Percentiles rank a stretch among this genome's conserved stretches.
These are phyloP conservation scores for Polydrusus pterygomalis DNA, from an alignment of 2,888 invertebrate genomes.

Conservation along the genomic window DNA sequence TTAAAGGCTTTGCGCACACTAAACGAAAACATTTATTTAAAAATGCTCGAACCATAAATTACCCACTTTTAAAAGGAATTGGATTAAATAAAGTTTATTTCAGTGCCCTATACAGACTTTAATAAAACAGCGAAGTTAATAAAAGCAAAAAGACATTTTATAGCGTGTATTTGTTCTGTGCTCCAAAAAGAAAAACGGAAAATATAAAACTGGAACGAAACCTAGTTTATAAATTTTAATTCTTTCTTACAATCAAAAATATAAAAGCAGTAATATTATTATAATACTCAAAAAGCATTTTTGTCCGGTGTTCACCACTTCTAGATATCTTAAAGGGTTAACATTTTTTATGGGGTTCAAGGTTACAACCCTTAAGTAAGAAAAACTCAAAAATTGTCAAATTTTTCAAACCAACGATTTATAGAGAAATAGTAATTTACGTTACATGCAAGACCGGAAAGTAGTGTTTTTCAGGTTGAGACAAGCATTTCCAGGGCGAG, in stretches of 20 bases:
- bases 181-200: constrained; percentile 13
- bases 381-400: too few species aligned
- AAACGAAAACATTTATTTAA: constrained; percentile 1
- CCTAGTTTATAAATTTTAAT: constrained; percentile 24
- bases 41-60: constrained; percentile 4
- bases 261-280: background rate
- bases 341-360: too few species aligned
- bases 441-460: too few species aligned
- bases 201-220: constrained; percentile 8
- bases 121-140: constrained; percentile 26
- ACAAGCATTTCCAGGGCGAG: too few species aligned
- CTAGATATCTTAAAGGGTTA: too few species aligned
- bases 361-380: too few species aligned
- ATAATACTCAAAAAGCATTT: background rate
- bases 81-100: constrained; percentile 24
- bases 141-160: constrained; percentile 25
- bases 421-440: too few species aligned
- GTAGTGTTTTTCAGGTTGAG: too few species aligned
- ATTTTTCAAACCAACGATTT: too few species aligned
- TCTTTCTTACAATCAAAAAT: constrained; percentile 8
- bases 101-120: constrained; percentile 18
- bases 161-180: constrained; percentile 23
- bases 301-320: background rate
- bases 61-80: constrained; percentile 17
- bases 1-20: too few species aligned